phyloP scores from a whole-genome alignment of 2,797 vertebrate genomes.

The Acomys russatus region DNA sequence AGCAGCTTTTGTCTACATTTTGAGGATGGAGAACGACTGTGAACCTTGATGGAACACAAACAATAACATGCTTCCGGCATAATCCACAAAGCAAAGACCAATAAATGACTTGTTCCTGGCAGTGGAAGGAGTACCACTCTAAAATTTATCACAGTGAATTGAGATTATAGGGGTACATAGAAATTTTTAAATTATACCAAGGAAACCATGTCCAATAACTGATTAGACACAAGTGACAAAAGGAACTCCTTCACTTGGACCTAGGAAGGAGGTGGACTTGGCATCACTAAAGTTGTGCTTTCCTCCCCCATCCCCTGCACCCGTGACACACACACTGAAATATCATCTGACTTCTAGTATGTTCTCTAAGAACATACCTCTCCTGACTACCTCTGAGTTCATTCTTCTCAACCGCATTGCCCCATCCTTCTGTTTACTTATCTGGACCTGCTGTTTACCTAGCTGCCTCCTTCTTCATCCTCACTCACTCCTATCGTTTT shows the following conservation, averaged over 20 bases:
- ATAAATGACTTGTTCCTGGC: not conserved
- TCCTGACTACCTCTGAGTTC: not conserved
- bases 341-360: not conserved
- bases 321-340: too few relatives aligned
- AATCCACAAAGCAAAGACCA: not conserved
- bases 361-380: not conserved
- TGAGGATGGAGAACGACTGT: too few relatives aligned
- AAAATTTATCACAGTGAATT: too few relatives aligned
- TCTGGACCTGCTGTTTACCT: not conserved
- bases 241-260: not conserved
- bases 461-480: not conserved
- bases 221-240: not conserved
- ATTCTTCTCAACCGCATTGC: not conserved
- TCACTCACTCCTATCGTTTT: not conserved
- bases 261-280: not conserved
- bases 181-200: not conserved
- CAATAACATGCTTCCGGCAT: not conserved
- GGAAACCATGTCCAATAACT: not conserved
- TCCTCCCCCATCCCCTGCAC: too few relatives aligned
- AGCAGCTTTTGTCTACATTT: not conserved
- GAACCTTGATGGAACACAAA: not conserved
- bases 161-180: not conserved
- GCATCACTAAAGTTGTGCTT: not conserved
- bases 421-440: not conserved
- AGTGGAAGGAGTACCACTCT: not conserved